Conservation (phyloP, 1,140 invertebrate species). For the Thaumetopoea pityocampa region DNA sequence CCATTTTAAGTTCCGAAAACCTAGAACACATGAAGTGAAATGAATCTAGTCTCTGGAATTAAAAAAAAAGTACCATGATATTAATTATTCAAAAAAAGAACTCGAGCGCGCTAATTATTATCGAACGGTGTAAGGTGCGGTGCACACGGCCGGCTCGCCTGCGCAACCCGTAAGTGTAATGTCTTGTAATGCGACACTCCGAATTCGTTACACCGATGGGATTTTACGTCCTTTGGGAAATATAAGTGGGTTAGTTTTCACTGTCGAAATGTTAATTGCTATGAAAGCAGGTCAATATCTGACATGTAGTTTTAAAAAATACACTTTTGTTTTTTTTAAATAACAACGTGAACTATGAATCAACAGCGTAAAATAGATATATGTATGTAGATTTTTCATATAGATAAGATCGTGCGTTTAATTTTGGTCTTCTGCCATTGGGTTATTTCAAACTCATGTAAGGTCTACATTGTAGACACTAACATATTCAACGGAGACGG, state of each 20-base stretch:
- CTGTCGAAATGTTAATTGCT: not conserved
- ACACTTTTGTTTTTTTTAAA: not conserved
- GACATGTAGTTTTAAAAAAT: slow-evolving; percentile 4
- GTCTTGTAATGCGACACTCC: slow-evolving; percentile 9
- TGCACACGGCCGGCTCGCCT: not conserved
- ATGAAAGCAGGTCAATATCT: slow-evolving; percentile 1
- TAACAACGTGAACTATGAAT: too few species aligned
- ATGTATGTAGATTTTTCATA: too few species aligned
- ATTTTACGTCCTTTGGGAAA: slow-evolving; percentile 16
- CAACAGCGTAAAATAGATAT: too few species aligned
- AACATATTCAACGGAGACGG: too few species aligned
- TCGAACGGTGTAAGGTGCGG: slow-evolving; percentile 31
- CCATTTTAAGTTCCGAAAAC: too few species aligned
- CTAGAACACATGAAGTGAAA: too few species aligned
- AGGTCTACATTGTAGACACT: too few species aligned
- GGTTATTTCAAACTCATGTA: too few species aligned
- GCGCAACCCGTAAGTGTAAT: slow-evolving; percentile 9
- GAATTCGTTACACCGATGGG: slow-evolving; percentile 15
- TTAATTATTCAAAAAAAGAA: slow-evolving; percentile 11
- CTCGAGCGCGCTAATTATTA: slow-evolving; percentile 32
- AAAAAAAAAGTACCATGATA: slow-evolving; percentile 12
- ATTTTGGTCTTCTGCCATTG: too few species aligned
- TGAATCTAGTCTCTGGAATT: too few species aligned
- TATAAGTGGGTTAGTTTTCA: slow-evolving; percentile 3
- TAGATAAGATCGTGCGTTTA: too few species aligned